These are phyloP conservation scores for Axinella damicornis DNA, from an alignment of 37 sponge, comb jelly and placozoan species.

Conservation along the genomic window DNA sequence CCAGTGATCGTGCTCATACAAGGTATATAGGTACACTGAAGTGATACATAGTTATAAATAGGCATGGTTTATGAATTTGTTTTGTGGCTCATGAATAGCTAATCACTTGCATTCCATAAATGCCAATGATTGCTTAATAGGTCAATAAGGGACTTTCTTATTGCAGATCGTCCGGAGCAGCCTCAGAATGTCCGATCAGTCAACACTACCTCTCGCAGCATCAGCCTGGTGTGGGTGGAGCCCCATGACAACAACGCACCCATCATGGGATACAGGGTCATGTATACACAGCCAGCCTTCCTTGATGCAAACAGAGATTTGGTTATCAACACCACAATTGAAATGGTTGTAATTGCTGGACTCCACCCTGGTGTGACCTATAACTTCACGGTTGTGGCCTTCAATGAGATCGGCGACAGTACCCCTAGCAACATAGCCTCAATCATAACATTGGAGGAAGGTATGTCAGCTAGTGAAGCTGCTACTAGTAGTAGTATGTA, in stretches of 20 bases:
- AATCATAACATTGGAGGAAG: slow-evolving; percentile 49
- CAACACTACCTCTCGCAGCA: slow-evolving; percentile 29
- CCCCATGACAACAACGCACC: slow-evolving; percentile 72
- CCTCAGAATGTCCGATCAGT: slow-evolving; percentile 37
- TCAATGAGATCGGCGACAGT: slow-evolving; percentile 59
- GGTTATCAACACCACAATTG: neutral
- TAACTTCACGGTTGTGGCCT: slow-evolving; percentile 56
- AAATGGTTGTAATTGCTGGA: slow-evolving; percentile 26
- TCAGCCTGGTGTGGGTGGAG: slow-evolving; percentile 50
- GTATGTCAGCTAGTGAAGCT: slow-evolving; percentile 28
- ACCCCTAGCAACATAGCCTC: slow-evolving; percentile 32
- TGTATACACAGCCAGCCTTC: slow-evolving; percentile 41
- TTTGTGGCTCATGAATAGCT: no score
- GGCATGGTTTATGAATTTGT: no score
- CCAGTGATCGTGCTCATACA: slow-evolving; percentile 12
- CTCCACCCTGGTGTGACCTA: slow-evolving; percentile 65
- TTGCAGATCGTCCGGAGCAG: slow-evolving; percentile 51
- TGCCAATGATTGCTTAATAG: no score
- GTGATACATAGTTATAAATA: no score
- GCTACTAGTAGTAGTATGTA: no score
- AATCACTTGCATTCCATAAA: no score
- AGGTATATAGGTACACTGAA: slow-evolving; percentile 3
- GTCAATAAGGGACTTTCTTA: no score
- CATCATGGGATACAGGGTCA: slow-evolving; percentile 41
- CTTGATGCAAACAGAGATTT: neutral